These are phyloP conservation scores for Chydorus sphaericus DNA, from an alignment of 2,888 invertebrate species.

Conservation along the genomic window DNA sequence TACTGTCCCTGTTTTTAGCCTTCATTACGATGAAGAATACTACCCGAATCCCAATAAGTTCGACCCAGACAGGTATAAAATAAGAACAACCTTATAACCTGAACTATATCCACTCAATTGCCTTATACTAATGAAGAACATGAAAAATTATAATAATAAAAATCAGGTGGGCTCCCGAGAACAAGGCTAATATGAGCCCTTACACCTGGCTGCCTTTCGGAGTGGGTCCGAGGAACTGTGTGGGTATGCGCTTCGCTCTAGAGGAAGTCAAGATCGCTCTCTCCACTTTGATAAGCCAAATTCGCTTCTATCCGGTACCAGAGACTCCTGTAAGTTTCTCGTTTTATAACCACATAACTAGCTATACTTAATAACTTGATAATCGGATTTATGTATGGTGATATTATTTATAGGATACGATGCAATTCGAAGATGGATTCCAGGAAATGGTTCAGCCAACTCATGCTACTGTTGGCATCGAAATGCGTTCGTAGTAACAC, in stretches of 20 bases:
- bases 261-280: constrained; percentile 12
- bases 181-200: neutral
- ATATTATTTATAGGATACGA: neutral
- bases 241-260: constrained; percentile 14
- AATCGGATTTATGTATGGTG: too few relatives aligned
- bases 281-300: constrained; percentile 1
- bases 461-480: neutral
- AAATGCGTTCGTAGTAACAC: neutral
- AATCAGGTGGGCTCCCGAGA: neutral
- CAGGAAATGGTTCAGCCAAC: neutral
- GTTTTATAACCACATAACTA: neutral
- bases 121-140: too few relatives aligned
- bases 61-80: constrained; percentile 34
- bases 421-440: constrained; percentile 1
- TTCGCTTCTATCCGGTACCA: constrained; percentile 3
- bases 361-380: too few relatives aligned
- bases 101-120: too few relatives aligned
- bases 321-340: constrained; percentile 3
- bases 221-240: constrained; percentile 16
- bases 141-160: too few relatives aligned
- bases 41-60: constrained; percentile 41
- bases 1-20: constrained; percentile 38
- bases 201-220: constrained; percentile 16
- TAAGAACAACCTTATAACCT: too few relatives aligned
- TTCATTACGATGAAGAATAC: constrained; percentile 41